Percentiles rank a stretch among this genome's conserved stretches.
These are phyloP conservation scores for Poecilia gillii DNA, from an alignment of 2,797 vertebrate genomes.

Conservation along the genomic window DNA sequence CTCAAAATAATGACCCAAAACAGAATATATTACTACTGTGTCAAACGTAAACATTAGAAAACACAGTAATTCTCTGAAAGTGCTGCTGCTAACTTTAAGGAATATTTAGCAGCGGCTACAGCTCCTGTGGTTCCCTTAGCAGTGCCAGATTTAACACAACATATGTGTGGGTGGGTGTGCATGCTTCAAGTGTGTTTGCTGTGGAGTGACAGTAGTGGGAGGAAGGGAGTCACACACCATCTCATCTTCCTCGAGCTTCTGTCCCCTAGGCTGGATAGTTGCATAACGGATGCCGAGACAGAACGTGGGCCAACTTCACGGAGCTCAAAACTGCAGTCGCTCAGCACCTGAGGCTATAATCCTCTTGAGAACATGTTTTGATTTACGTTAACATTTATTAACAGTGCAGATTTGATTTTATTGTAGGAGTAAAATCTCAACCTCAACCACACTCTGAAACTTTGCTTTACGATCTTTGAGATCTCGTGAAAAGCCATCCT, in stretches of 20 bases:
- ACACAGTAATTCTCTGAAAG: slow-evolving; percentile 41
- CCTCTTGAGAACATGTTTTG: background rate
- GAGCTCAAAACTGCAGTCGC: slow-evolving; percentile 50
- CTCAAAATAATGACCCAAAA: slow-evolving; percentile 1
- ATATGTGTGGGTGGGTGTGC: slow-evolving; percentile 23
- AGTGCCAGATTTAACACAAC: slow-evolving; percentile 61
- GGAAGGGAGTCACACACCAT: slow-evolving; percentile 76
- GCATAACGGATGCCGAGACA: slow-evolving; percentile 70
- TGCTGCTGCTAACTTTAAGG: slow-evolving; percentile 16
- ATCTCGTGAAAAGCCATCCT: background rate
- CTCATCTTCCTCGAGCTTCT: slow-evolving; percentile 70
- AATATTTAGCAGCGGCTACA: slow-evolving; percentile 39
- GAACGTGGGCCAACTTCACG: slow-evolving; percentile 62
- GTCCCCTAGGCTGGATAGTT: slow-evolving; percentile 73
- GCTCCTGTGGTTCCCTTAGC: slow-evolving; percentile 50
- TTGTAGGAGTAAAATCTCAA: background rate
- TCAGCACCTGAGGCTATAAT: slow-evolving; percentile 50
- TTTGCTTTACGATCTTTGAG: background rate
- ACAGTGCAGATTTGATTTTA: background rate
- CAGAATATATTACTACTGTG: background rate
- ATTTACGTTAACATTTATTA: background rate
- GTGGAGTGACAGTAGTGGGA: slow-evolving; percentile 66
- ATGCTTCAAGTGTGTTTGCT: slow-evolving; percentile 37
- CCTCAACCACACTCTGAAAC: background rate
- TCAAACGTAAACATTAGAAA: slow-evolving; percentile 24